Evolutionary conservation across 30 jellyfish, hydroid and myxozoan species (phyloP).

Genomic region (Pelagia noctiluca): DNA sequence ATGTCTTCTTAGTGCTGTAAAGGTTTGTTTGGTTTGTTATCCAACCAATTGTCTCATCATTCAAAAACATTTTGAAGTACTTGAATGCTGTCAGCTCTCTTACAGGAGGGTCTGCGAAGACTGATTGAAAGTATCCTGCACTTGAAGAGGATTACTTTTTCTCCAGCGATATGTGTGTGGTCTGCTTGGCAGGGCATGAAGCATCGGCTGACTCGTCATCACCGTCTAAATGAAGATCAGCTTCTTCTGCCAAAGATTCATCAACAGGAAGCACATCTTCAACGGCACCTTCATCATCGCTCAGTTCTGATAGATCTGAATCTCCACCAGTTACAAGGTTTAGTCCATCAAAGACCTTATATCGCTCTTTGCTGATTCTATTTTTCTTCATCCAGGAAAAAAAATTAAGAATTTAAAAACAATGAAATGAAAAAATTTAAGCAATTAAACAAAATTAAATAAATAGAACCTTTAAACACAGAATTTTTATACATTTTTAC

Average conservation of each 20-base stretch:
- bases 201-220: constrained; percentile 25
- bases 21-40: constrained; percentile 51
- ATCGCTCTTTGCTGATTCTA: constrained; percentile 22
- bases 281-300: constrained; percentile 50
- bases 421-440: too few relatives aligned
- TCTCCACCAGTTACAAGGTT: constrained; percentile 37
- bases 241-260: constrained; percentile 36
- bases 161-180: constrained; percentile 34
- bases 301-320: constrained; percentile 50
- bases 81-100: constrained; percentile 34
- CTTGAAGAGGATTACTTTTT: constrained; percentile 2
- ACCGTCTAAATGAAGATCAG: constrained; percentile 27
- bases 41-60: constrained; percentile 18
- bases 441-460: too few relatives aligned
- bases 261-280: constrained; percentile 8
- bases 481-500: too few relatives aligned
- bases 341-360: constrained; percentile 10
- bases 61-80: constrained; percentile 30
- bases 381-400: neutral
- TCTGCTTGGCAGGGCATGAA: constrained; percentile 8
- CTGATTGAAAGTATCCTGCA: neutral
- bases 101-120: constrained; percentile 1
- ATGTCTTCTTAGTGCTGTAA: constrained; percentile 54
- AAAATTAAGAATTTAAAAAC: too few relatives aligned
- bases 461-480: too few relatives aligned